Percentiles rank a stretch among this genome's conserved stretches.
These are phyloP conservation scores for Pongo pygmaeus DNA, from an alignment of 2,113 vertebrate genomes.

Conservation along the genomic window DNA sequence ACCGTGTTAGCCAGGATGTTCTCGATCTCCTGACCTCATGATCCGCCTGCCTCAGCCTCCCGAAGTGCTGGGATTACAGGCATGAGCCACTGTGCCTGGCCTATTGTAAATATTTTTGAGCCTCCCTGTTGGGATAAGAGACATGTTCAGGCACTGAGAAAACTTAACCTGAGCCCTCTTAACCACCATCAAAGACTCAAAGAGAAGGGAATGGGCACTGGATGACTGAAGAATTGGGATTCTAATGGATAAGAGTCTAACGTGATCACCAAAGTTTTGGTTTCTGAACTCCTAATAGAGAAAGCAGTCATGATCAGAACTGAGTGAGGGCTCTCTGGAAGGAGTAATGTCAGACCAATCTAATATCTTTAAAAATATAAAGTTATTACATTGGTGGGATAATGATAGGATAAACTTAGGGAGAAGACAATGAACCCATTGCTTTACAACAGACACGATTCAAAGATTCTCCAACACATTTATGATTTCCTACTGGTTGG, in stretches of 20 bases:
- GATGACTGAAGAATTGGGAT: background rate
- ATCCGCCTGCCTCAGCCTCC: too few relatives aligned
- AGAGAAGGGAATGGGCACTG: background rate
- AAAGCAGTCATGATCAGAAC: background rate
- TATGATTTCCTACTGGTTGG: background rate
- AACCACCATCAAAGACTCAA: background rate
- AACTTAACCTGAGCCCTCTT: background rate
- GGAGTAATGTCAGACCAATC: background rate
- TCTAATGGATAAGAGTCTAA: background rate
- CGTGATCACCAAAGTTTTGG: background rate
- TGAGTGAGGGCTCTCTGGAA: background rate
- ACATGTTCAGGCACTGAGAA: background rate
- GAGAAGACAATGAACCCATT: background rate
- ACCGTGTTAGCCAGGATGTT: too few relatives aligned
- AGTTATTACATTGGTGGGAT: background rate
- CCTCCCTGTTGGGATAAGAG: background rate
- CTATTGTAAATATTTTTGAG: constrained; percentile 10
- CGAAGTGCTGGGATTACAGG: too few relatives aligned
- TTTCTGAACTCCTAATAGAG: background rate
- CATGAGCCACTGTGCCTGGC: too few relatives aligned
- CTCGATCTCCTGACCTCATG: too few relatives aligned
- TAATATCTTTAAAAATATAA: background rate
- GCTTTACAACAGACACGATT: background rate
- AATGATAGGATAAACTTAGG: background rate
- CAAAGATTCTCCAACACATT: background rate